Conservation (phyloP, 2,113 vertebrate species). For the Dendrocopos noguchii region DNA sequence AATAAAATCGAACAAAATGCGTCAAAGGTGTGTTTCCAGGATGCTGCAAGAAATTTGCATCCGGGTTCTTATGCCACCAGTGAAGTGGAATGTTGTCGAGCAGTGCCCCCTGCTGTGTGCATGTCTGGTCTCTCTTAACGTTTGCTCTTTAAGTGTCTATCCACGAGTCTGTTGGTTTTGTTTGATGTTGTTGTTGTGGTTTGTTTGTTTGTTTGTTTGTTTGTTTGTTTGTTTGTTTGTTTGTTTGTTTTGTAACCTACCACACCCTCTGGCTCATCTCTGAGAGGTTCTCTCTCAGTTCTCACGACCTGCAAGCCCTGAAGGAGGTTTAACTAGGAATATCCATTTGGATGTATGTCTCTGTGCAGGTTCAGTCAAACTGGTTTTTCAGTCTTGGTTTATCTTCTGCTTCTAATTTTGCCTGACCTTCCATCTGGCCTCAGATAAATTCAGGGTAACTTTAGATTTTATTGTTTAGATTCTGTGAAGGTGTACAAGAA, state of each 20-base stretch:
- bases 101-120: slow-evolving; percentile 60
- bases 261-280: not conserved
- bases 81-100: not conserved
- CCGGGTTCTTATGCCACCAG: accelerated
- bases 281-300: not conserved
- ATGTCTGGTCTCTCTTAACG: accelerated
- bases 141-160: not conserved
- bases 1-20: not conserved
- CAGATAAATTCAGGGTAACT: not conserved
- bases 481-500: not conserved
- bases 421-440: not conserved
- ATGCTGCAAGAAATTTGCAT: too few species aligned
- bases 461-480: not conserved
- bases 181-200: too few species aligned
- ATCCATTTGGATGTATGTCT: not conserved
- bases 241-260: not conserved
- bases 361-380: not conserved
- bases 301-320: accelerated
- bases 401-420: not conserved
- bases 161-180: not conserved
- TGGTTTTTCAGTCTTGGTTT: not conserved
- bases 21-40: not conserved
- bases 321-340: not conserved
- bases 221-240: not conserved
- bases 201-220: not conserved